Base-by-base conservation (phyloP, 1,140 invertebrate species). In the Lepidurus packardi region DNA sequence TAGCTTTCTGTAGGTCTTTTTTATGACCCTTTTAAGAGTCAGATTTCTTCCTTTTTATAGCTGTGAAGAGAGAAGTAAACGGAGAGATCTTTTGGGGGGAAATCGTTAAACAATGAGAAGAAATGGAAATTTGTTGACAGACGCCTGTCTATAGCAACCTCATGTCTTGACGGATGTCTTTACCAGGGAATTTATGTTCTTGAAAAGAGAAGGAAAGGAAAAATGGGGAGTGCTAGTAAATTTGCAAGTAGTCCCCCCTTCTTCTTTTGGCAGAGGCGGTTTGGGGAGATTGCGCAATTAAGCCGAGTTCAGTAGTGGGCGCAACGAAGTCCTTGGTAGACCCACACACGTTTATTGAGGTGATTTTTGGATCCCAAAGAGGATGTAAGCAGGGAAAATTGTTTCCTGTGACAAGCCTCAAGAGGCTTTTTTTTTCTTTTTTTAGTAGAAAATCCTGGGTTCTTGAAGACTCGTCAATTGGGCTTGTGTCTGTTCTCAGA, bases 151-250 rank as follows among this genome's bases (percentile, higher is more conserved):
- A 65, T 65, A 65, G 21, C 53, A 65, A 16, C 53, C 21, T 21
- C 53, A 21, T 65, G 53, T 4, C 53, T 65, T 65, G 53, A 65
- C 21, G 53, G 53, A 65, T 65, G 53, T 65, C 53, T 65, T 65
- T 65, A 8, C 53, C 53, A 65, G 53, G 16, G 53, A 16, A 21
- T 65, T 47, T 65, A 21, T 65, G 53, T 21, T 65, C 53, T 65
- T 0, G 53, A 65, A 65, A 65, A 65, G 21, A 3, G 16, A 16
- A 7, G 53, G 53, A 16, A 21, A 65, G 21, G 53, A 47, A 16
- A 47, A 47, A 47, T 16, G 45, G 2, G 8, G 21, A 7, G 53
- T 65, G 53, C 16, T 65, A 65, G n/a, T 65, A 65, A 65, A 13
- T 13, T 65, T 13, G 13, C 16, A 7, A 65, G 53, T n/a, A 65